These are phyloP conservation scores for Piaya cayana DNA, from an alignment of 2,113 vertebrate species.

Conservation along the genomic window DNA sequence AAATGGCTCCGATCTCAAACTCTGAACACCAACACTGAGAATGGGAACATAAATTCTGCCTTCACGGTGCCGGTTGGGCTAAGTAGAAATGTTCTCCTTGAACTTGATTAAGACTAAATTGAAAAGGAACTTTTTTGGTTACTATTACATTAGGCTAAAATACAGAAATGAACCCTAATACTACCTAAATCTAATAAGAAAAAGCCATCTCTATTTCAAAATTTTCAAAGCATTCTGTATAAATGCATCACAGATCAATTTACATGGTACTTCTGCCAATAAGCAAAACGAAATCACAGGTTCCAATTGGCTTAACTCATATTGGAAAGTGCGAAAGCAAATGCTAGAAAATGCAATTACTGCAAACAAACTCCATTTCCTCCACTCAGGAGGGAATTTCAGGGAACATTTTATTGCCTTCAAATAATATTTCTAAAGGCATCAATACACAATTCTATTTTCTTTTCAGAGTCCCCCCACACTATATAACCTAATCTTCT, in stretches of 20 bases:
- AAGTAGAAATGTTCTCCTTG: conserved; percentile 65
- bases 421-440: conserved; percentile 85
- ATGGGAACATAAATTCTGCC: conserved; percentile 44
- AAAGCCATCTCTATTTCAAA: conserved; percentile 81
- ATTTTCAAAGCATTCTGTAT: conserved; percentile 77
- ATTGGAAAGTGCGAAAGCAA: conserved; percentile 80
- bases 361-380: conserved; percentile 85
- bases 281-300: conserved; percentile 84
- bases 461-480: conserved; percentile 67
- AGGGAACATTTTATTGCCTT: conserved; percentile 81
- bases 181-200: conserved; percentile 84
- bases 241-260: conserved; percentile 86
- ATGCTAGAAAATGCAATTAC: conserved; percentile 85
- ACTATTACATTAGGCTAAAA: conserved; percentile 83
- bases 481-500: conserved; percentile 73
- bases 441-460: conserved; percentile 82
- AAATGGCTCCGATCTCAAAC: not conserved
- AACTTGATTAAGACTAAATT: conserved; percentile 76
- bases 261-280: conserved; percentile 83
- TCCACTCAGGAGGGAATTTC: conserved; percentile 82
- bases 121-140: conserved; percentile 76
- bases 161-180: conserved; percentile 81
- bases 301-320: conserved; percentile 84
- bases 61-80: conserved; percentile 44
- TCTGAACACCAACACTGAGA: conserved; percentile 28